Percentiles rank a stretch among this genome's conserved stretches.
These are phyloP conservation scores for Falco naumanni DNA, from an alignment of 2,797 vertebrate genomes.

Conservation along the genomic window DNA sequence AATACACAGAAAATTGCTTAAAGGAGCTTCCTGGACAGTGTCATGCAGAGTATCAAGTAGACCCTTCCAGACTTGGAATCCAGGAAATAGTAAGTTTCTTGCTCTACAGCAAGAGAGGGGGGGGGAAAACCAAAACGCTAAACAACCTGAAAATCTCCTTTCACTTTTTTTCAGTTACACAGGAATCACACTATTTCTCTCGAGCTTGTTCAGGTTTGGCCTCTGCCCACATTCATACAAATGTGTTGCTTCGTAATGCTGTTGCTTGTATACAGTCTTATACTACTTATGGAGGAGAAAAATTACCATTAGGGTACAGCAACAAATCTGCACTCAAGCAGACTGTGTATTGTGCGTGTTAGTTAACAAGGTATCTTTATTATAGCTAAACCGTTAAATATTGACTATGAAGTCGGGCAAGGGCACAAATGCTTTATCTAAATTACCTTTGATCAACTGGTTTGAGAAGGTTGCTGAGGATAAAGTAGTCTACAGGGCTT, in stretches of 20 bases:
- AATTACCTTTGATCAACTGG: slow-evolving; percentile 52
- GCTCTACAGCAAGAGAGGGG: not conserved
- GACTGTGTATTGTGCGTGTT: not conserved
- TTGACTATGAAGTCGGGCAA: slow-evolving; percentile 11
- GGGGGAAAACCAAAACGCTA: not conserved
- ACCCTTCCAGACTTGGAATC: not conserved
- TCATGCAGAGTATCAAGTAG: not conserved
- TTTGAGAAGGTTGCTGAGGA: slow-evolving; percentile 50
- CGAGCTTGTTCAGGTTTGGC: not conserved
- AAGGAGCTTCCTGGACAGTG: not conserved
- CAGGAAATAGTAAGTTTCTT: not conserved
- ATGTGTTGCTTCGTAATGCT: not conserved
- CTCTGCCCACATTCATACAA: not conserved
- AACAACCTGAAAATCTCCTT: not conserved
- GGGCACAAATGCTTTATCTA: slow-evolving; percentile 43
- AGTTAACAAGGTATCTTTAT: slow-evolving; percentile 15
- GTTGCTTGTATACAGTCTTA: not conserved
- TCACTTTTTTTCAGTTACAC: not conserved
- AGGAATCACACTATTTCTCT: not conserved
- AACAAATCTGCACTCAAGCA: not conserved
- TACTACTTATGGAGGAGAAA: not conserved
- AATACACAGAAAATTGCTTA: not conserved
- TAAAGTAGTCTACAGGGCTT: not conserved
- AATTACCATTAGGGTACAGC: not conserved
- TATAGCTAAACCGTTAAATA: slow-evolving; percentile 45